Base-by-base conservation (phyloP, 2,888 invertebrate species). In the Sesamia inferens region DNA sequence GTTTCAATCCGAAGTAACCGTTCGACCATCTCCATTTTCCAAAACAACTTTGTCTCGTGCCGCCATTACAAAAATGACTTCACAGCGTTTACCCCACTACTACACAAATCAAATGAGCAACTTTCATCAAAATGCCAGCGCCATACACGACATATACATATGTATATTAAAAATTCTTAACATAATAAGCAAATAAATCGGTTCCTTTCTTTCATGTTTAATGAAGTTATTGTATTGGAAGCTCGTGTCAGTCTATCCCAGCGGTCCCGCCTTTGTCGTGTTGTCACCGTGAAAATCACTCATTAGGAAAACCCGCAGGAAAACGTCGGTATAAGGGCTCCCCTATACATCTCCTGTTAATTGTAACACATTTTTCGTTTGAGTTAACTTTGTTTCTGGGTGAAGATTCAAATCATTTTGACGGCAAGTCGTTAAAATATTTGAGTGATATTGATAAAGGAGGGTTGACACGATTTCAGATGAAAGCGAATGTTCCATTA, bases 211-310 rank as follows among this genome's bases (percentile, higher is more conserved):
- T 83, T 71, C 67, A 67, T 74, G 80, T 81, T 71, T 79, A 87
- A 88, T 88, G 87, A 89, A 90, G 85, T 90, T 89, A 93, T 90
- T 91, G 91, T 93, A 92, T 92, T 91, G 92, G 93, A 94, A 94
- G 92, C 92, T 88, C 90, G 86, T 87, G 88, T 89, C 88, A 90
- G 88, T 83, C 79, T 87, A 88, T 89, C 85, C 79, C 77, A 78
- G 85, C 85, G 85, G 88, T 89, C 84, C 78, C 74, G 78, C 85
- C 86, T 85, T 87, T 87, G 87, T 87, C 86, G 88, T 90, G 90
- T 92, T 85, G 89, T 88, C 90, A 90, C 90, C 86, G 90, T 89
- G 91, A 90, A 92, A 94, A 88, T 90, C 91, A 92, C 87, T 92
- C 94, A 92, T 92, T 91, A 91, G 92, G 93, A 92, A 93, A 92